These are phyloP conservation scores for Halichondria panicea DNA, from an alignment of 37 sponge, comb jelly and placozoan genomes.

Conservation along the genomic window DNA sequence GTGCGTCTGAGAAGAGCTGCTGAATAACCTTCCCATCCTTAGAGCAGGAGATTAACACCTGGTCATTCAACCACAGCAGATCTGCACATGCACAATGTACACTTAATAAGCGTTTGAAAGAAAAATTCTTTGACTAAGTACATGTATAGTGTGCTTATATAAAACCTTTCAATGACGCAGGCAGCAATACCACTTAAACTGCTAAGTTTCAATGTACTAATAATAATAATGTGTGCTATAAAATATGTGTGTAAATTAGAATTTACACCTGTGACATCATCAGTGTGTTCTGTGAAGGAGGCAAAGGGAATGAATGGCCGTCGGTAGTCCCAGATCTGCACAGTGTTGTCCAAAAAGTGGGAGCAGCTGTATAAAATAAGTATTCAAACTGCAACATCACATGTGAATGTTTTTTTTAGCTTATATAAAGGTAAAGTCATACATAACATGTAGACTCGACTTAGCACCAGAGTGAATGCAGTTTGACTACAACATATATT, in stretches of 20 bases:
- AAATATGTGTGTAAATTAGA: no score
- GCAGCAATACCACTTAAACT: no score
- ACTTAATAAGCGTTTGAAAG: not conserved
- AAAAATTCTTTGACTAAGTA: no score
- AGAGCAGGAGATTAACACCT: slow-evolving; percentile 61
- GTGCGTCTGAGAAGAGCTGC: slow-evolving; percentile 51
- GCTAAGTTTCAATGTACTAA: no score
- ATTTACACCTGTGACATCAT: slow-evolving; percentile 75
- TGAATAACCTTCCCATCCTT: slow-evolving; percentile 69
- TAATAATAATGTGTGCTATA: no score
- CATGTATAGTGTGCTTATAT: not conserved
- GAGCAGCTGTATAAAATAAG: slow-evolving; percentile 54
- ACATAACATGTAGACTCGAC: no score
- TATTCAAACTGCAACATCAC: not conserved
- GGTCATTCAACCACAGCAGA: slow-evolving; percentile 77
- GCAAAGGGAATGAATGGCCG: slow-evolving; percentile 76
- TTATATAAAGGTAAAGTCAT: not conserved
- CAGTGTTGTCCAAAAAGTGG: slow-evolving; percentile 66
- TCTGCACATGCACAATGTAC: slow-evolving; percentile 19
- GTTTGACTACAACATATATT: not conserved
- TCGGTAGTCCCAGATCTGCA: slow-evolving; percentile 68
- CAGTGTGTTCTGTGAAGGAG: slow-evolving; percentile 72
- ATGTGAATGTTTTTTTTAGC: not conserved
- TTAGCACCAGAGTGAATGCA: no score
- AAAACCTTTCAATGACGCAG: no score